Evolutionary conservation across 1,140 invertebrate species (phyloP).

Genomic region (Pseudomyrmex cubaensis): DNA sequence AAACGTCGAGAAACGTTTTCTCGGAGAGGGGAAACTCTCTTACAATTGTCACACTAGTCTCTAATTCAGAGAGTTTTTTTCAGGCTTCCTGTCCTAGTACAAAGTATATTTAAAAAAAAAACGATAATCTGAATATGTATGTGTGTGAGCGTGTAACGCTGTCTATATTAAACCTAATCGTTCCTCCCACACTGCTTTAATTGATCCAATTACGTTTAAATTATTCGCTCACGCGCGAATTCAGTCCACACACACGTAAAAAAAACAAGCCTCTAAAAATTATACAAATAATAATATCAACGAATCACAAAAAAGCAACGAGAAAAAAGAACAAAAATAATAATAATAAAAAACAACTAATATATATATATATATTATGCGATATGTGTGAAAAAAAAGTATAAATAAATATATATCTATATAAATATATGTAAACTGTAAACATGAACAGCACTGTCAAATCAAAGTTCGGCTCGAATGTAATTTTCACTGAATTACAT

Average conservation of each 20-base stretch:
- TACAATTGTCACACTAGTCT: not conserved
- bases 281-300: not conserved
- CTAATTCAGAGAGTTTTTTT: slow-evolving; percentile 1
- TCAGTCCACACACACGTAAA: too few species aligned
- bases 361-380: slow-evolving; percentile 10
- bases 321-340: slow-evolving; percentile 55
- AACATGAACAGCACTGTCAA: slow-evolving; percentile 58
- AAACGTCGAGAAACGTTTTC: not conserved
- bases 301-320: not conserved
- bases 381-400: slow-evolving; percentile 54
- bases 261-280: slow-evolving; percentile 4
- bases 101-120: slow-evolving; percentile 27
- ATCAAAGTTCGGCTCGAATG: slow-evolving; percentile 21
- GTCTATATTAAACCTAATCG: too few species aligned
- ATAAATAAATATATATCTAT: slow-evolving; percentile 60
- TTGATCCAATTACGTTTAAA: too few species aligned
- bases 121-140: too few species aligned
- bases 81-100: not conserved
- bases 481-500: slow-evolving; percentile 30
- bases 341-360: slow-evolving; percentile 55
- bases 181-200: too few species aligned
- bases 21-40: not conserved
- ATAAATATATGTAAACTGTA: slow-evolving; percentile 62
- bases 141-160: too few species aligned
- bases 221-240: too few species aligned